Evolutionary conservation across 2,888 invertebrate genomes (phyloP).

Genomic region (Argyresthia albistria): DNA sequence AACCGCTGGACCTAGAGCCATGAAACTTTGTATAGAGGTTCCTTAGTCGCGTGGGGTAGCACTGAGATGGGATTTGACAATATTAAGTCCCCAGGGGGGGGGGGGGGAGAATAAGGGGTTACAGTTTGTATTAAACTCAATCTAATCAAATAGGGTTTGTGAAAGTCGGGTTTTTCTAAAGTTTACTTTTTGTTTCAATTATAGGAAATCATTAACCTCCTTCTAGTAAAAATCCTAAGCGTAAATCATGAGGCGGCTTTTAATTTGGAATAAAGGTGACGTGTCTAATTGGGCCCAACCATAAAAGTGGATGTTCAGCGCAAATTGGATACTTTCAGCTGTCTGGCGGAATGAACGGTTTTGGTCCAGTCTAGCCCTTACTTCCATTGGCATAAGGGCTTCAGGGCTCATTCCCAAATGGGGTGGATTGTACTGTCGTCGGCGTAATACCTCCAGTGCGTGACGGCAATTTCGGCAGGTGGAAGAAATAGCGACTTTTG

Average conservation of each 20-base stretch:
- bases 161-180: too few relatives aligned
- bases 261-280: conserved; percentile 2
- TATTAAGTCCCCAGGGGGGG: too few relatives aligned
- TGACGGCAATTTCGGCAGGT: conserved; percentile 8
- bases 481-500: neutral
- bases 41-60: too few relatives aligned
- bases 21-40: too few relatives aligned
- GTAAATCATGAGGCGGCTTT: conserved; percentile 1
- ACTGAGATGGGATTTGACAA: too few relatives aligned
- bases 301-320: neutral
- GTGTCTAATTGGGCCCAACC: conserved; percentile 5
- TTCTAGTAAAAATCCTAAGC: neutral
- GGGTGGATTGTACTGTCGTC: neutral
- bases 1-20: too few relatives aligned
- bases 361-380: neutral
- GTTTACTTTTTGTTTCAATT: too few relatives aligned
- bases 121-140: too few relatives aligned
- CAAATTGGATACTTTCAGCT: neutral
- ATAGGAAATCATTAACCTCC: too few relatives aligned
- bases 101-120: too few relatives aligned
- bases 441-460: conserved; percentile 4
- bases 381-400: neutral
- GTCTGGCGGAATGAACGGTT: neutral
- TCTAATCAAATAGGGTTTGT: too few relatives aligned
- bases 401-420: neutral